Evolutionary conservation across 37 sponge, comb jelly and placozoan species (phyloP).

Genomic region (Theonella swinhoei): DNA sequence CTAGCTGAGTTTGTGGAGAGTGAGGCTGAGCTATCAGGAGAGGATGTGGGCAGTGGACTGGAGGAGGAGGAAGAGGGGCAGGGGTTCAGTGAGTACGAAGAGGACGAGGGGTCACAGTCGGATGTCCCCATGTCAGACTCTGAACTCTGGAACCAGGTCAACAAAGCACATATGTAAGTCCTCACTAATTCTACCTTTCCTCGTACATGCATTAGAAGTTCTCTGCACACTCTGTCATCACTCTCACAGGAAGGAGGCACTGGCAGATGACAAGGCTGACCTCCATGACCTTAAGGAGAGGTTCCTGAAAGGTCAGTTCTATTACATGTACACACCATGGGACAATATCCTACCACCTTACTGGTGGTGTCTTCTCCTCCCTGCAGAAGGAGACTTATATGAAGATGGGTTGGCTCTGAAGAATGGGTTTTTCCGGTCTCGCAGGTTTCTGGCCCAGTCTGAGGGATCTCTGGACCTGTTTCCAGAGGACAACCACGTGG

Average conservation of each 20-base stretch:
- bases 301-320: conserved; percentile 65
- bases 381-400: conserved; percentile 76
- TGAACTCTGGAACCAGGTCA: conserved; percentile 80
- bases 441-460: conserved; percentile 60
- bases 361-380: background rate
- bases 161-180: conserved; percentile 83
- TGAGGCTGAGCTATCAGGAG: conserved; percentile 92
- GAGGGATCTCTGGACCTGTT: conserved; percentile 84
- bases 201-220: too few relatives aligned
- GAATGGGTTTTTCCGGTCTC: conserved; percentile 87
- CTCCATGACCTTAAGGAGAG: conserved; percentile 77
- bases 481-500: conserved; percentile 52
- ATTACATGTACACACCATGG: background rate
- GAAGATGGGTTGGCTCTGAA: conserved; percentile 83
- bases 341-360: background rate
- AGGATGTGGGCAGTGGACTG: conserved; percentile 66
- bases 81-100: conserved; percentile 67
- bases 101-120: conserved; percentile 61
- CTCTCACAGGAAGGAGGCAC: conserved; percentile 75
- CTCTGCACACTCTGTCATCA: background rate
- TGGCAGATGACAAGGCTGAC: conserved; percentile 83
- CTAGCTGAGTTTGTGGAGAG: conserved; percentile 84
- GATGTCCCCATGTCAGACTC: conserved; percentile 62
- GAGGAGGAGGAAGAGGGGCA: conserved; percentile 52
- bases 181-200: background rate